Conservation (phyloP, 2,888 invertebrate genomes). For the Opisthograptis luteolata region DNA sequence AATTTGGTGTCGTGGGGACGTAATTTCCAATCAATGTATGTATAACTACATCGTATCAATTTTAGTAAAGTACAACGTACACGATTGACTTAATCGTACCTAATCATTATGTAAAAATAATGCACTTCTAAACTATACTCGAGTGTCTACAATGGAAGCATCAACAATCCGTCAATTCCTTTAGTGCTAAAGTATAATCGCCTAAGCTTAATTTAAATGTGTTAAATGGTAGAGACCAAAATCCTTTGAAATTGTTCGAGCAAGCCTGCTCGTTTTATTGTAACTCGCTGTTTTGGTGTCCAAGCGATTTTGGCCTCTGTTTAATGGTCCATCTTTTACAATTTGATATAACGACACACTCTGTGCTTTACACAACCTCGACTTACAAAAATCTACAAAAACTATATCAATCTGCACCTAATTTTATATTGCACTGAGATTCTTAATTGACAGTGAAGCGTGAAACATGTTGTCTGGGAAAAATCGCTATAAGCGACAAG, state of each 20-base stretch:
- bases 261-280: slow-evolving; percentile 23
- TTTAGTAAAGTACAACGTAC: slow-evolving; percentile 15
- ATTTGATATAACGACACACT: slow-evolving; percentile 76
- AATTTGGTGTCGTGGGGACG: slow-evolving; percentile 16
- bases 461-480: too few species aligned
- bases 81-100: slow-evolving; percentile 26
- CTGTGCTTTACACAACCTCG: slow-evolving; percentile 71
- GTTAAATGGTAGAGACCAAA: slow-evolving; percentile 54
- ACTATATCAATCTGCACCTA: slow-evolving; percentile 17
- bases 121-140: slow-evolving; percentile 54
- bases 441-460: slow-evolving; percentile 4
- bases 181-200: slow-evolving; percentile 73
- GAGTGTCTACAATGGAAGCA: slow-evolving; percentile 73
- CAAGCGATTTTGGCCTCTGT: slow-evolving; percentile 59
- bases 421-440: slow-evolving; percentile 1
- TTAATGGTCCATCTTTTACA: slow-evolving; percentile 81
- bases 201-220: slow-evolving; percentile 71
- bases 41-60: slow-evolving; percentile 1
- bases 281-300: slow-evolving; percentile 16
- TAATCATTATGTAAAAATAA: slow-evolving; percentile 45
- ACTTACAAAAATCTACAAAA: slow-evolving; percentile 43
- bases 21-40: not conserved
- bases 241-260: slow-evolving; percentile 51
- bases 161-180: slow-evolving; percentile 79
- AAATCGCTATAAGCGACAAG: too few species aligned